Conservation (phyloP, 2,888 invertebrate genomes). For the Calliscelio sp. region DNA sequence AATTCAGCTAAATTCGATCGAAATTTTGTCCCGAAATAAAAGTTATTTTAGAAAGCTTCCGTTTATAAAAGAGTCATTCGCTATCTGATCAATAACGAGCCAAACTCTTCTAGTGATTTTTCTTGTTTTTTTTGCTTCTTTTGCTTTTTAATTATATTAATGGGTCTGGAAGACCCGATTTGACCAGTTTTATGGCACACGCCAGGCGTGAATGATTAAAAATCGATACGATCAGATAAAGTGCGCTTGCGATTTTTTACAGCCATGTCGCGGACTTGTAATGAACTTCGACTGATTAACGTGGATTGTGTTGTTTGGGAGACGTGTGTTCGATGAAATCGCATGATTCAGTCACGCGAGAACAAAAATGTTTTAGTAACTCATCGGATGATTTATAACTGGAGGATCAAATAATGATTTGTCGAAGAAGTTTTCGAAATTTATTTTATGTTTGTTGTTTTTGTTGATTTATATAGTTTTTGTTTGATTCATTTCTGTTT, state of each 20-base stretch:
- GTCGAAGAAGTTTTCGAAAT: no score
- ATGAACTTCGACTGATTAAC: constrained; percentile 18
- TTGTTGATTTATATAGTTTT: no score
- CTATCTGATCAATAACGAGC: background rate
- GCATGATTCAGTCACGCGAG: constrained; percentile 38
- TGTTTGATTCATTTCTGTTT: no score
- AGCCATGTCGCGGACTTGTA: background rate
- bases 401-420: no score
- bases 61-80: background rate
- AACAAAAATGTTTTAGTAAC: constrained; percentile 14
- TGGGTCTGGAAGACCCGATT: constrained; percentile 13
- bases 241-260: background rate
- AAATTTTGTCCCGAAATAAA: background rate
- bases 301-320: constrained; percentile 2
- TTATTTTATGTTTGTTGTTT: no score
- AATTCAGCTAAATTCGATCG: background rate
- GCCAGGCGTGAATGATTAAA: constrained; percentile 32
- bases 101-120: no score
- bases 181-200: constrained; percentile 34
- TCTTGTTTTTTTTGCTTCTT: constrained; percentile 18
- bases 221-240: constrained; percentile 31
- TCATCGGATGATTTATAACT: background rate
- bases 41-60: background rate
- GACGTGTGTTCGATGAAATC: background rate
- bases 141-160: constrained; percentile 42